Conservation (phyloP, 2,888 invertebrate species). For the Conops quadrifasciatus region DNA sequence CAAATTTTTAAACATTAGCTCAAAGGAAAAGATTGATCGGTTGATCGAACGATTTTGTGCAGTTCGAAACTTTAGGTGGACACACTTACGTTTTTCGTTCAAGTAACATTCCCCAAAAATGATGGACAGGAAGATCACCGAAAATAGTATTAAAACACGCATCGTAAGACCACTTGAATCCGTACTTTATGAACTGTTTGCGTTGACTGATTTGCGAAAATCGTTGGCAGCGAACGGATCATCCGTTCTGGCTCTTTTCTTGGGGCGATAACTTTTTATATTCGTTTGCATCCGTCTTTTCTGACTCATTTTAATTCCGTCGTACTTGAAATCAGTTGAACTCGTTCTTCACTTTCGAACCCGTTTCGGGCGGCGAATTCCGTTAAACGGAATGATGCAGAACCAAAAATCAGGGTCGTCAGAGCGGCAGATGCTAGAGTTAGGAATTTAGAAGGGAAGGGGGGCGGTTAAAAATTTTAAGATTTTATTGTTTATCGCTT, state of each 20-base stretch:
- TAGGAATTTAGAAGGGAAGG: too few relatives aligned
- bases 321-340: neutral
- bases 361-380: neutral
- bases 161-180: neutral
- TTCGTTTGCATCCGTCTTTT: neutral
- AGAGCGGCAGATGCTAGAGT: too few relatives aligned
- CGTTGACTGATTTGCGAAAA: neutral
- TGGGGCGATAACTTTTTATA: neutral
- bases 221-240: neutral
- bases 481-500: too few relatives aligned
- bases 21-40: too few relatives aligned
- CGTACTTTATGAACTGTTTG: neutral
- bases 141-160: neutral
- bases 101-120: neutral
- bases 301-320: neutral
- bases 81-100: conserved; percentile 17
- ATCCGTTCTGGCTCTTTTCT: neutral
- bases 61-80: too few relatives aligned
- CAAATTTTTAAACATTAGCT: neutral
- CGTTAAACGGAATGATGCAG: too few relatives aligned
- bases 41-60: too few relatives aligned
- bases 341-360: conserved; percentile 5
- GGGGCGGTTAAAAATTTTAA: too few relatives aligned
- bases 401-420: too few relatives aligned
- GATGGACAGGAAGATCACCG: neutral